Evolutionary conservation across 2,113 vertebrate species (phyloP), one percentile per base, ranked within the genome.

Genomic region (Riparia riparia): DNA sequence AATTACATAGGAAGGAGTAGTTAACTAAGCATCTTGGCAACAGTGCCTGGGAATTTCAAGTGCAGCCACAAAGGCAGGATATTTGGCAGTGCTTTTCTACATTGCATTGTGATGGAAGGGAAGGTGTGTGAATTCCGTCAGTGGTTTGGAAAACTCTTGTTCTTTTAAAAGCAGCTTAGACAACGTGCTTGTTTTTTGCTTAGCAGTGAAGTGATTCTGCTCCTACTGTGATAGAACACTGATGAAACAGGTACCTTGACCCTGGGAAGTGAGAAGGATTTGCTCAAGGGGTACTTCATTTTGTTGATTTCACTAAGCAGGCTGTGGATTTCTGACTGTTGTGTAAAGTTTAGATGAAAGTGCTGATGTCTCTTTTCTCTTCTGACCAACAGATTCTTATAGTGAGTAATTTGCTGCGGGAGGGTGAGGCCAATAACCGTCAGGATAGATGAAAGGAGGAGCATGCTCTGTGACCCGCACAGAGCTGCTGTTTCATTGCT

Each of bases 311-410:
- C 7, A 14, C 9, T 54, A 21, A 39, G 60, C 3, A 6, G 41
- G n/a, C 58, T 86, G 28, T 14, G 7, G 66, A 44, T 37, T 32
- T 18, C 39, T 3, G 22, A 34, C 18, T 21, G 17, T 17, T 83
- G 29, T 34, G 34, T n/a, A 45, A 56, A 47, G 17, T 45, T 65
- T 16, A 39, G 31, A 45, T n/a, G 12, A 86, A 80, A 80, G 49
- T 44, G 21, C 31, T 29, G 8, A 15, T 20, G 20, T 49, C 5
- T 44, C 25, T 41, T 81, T 21, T 73, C 18, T 6, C 41, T n/a
- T 87, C 14, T 71, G n/a, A 45, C 0, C 6, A 58, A 29, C 5
- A 39, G 37, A 34, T 58, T 15, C 22, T 65, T 41, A 18, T 0
- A 1, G 34, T 61, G 47, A 31, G 34, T 61, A 47, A 31, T 73